These are phyloP conservation scores for Mellivora capensis DNA, from an alignment of 2,113 vertebrate genomes.

Conservation along the genomic window DNA sequence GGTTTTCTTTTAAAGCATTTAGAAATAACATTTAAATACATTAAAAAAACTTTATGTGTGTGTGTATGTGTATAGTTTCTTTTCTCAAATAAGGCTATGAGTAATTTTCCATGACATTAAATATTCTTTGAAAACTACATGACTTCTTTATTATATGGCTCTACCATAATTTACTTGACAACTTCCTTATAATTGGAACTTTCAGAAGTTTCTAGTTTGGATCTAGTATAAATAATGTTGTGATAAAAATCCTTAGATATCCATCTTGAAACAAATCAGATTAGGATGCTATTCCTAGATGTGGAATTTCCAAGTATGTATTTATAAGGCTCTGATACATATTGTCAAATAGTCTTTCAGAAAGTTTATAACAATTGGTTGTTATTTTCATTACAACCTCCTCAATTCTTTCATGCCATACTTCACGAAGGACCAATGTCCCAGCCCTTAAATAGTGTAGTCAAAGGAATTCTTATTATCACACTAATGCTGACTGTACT, in stretches of 20 bases:
- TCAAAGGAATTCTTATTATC: neutral
- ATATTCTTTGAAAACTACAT: slow-evolving; percentile 28
- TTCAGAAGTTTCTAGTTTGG: neutral
- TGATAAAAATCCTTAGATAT: neutral
- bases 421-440: neutral
- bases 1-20: neutral
- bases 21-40: slow-evolving; percentile 20
- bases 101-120: slow-evolving; percentile 17
- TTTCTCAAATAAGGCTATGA: slow-evolving; percentile 26
- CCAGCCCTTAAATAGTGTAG: slow-evolving; percentile 5
- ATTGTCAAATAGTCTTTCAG: neutral
- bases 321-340: neutral
- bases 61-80: neutral
- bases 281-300: neutral
- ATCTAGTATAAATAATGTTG: neutral
- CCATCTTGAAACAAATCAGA: neutral
- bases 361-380: neutral
- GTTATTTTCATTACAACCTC: slow-evolving; percentile 4
- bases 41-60: neutral
- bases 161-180: neutral
- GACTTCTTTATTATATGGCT: neutral
- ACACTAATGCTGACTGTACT: slow-evolving; percentile 32
- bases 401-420: neutral
- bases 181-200: neutral
- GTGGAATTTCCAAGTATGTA: neutral